Conservation (phyloP, 2,888 invertebrate species). For the Agrochola litura region DNA sequence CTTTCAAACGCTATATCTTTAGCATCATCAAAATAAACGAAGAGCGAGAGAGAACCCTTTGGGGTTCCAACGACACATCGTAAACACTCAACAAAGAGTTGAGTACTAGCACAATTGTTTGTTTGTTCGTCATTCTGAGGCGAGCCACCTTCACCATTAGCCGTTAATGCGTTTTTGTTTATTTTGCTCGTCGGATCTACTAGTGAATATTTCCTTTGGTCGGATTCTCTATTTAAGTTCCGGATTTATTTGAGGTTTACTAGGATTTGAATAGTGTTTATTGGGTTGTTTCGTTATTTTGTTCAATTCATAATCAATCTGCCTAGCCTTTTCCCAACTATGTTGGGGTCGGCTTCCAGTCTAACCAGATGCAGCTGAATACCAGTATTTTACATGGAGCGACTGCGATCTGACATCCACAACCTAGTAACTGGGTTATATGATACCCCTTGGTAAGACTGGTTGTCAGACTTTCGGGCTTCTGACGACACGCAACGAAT, state of each 20-base stretch:
- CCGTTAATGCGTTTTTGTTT: constrained; percentile 84
- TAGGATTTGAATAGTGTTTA: constrained; percentile 9
- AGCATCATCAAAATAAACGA: constrained; percentile 61
- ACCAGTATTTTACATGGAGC: too few species aligned
- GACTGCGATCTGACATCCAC: too few species aligned
- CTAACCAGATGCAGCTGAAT: too few species aligned
- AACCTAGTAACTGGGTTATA: too few species aligned
- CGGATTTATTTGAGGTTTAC: constrained; percentile 17
- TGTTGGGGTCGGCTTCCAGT: too few species aligned
- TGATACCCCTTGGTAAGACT: too few species aligned
- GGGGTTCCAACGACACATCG: constrained; percentile 43
- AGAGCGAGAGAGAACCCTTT: constrained; percentile 29
- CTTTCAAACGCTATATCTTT: constrained; percentile 46
- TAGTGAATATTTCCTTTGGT: constrained; percentile 62
- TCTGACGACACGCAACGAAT: too few species aligned
- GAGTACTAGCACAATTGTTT: constrained; percentile 74
- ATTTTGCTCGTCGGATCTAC: constrained; percentile 58
- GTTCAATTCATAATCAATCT: background rate
- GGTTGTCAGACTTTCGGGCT: too few species aligned
- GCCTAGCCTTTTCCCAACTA: too few species aligned
- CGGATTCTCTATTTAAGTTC: constrained; percentile 35
- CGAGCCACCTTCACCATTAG: constrained; percentile 83
- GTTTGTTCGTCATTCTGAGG: constrained; percentile 79
- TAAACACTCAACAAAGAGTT: constrained; percentile 62
- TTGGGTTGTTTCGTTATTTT: background rate